Percentiles rank a stretch among this genome's conserved stretches.
phyloP scores from a whole-genome alignment of 1,140 invertebrate species.

The Globodera rostochiensis region DNA sequence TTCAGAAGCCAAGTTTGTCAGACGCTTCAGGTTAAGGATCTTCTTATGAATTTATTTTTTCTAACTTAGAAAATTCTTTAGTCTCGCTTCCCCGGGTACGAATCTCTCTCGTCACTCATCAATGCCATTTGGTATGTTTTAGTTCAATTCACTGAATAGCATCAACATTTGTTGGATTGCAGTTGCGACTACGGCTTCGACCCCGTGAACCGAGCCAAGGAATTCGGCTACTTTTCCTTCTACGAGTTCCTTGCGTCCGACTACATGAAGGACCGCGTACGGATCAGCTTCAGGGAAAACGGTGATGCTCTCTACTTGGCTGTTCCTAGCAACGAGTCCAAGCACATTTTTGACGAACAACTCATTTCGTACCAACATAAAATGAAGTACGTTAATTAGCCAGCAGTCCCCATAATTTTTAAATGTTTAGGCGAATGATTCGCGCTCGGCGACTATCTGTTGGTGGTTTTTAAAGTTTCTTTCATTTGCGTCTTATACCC shows the following conservation, averaged over 20 bases:
- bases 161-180: too few species aligned
- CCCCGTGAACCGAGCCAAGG: conserved; percentile 10
- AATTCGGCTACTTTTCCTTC: conserved; percentile 15
- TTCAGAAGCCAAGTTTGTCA: conserved; percentile 16
- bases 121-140: conserved; percentile 8
- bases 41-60: background rate
- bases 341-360: background rate
- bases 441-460: background rate
- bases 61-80: background rate
- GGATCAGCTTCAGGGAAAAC: background rate
- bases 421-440: background rate
- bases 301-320: background rate
- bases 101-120: background rate
- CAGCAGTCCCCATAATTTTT: background rate
- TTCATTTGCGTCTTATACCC: background rate
- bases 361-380: background rate
- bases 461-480: background rate
- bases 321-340: background rate
- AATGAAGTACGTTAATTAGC: background rate
- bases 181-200: conserved; percentile 16
- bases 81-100: conserved; percentile 5
- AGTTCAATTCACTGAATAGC: background rate
- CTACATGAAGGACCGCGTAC: conserved; percentile 20
- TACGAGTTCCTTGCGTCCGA: conserved; percentile 16
- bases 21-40: conserved; percentile 6